These are phyloP conservation scores for Chalcosyrphus nemorum DNA, from an alignment of 2,888 invertebrate species.

Conservation along the genomic window DNA sequence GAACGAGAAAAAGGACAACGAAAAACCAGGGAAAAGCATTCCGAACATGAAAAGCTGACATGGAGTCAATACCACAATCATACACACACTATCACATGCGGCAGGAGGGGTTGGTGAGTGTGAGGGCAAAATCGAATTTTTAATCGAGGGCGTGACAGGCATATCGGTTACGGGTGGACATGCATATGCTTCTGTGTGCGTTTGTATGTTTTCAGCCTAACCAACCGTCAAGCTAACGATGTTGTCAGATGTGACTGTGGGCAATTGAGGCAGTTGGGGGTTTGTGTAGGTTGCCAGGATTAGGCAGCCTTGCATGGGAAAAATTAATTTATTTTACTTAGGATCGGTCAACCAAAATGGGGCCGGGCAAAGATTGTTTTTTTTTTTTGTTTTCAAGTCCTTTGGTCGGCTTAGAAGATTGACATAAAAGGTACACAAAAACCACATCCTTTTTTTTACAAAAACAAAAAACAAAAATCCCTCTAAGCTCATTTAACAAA, in stretches of 20 bases:
- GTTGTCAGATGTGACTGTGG: slow-evolving; percentile 58
- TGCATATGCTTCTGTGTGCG: not conserved
- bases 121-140: slow-evolving; percentile 55
- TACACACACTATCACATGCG: not conserved
- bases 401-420: not conserved
- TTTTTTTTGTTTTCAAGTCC: not conserved
- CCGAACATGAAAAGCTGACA: slow-evolving; percentile 39
- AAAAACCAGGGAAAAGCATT: slow-evolving; percentile 41
- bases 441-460: not conserved
- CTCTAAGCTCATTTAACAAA: not conserved
- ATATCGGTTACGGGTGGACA: slow-evolving; percentile 27
- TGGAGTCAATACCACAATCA: slow-evolving; percentile 43
- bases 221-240: slow-evolving; percentile 55
- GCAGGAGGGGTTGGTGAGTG: too few relatives aligned
- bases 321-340: slow-evolving; percentile 33
- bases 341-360: slow-evolving; percentile 7
- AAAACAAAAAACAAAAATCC: not conserved
- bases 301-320: slow-evolving; percentile 13
- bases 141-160: slow-evolving; percentile 50
- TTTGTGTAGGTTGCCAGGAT: not conserved
- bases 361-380: not conserved
- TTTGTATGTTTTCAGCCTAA: slow-evolving; percentile 16
- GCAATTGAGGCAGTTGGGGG: not conserved
- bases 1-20: too few relatives aligned
- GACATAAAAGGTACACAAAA: not conserved